phyloP scores from a whole-genome alignment of 2,888 invertebrate genomes.

The Enoplolaimus lenunculus region DNA sequence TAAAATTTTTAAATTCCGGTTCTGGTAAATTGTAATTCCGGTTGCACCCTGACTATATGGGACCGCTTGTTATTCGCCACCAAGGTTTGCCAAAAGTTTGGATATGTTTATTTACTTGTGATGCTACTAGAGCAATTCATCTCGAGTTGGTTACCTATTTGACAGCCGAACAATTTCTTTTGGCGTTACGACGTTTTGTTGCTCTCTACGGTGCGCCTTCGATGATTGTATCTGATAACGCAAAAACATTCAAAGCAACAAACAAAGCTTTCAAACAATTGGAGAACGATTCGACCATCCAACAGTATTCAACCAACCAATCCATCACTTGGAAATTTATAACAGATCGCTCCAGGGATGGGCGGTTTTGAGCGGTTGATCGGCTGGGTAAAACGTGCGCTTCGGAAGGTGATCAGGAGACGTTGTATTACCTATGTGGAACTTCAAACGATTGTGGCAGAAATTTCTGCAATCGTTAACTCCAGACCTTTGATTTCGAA shows the following conservation, averaged over 20 bases:
- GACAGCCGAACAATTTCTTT: constrained; percentile 34
- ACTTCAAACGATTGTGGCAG: too few species aligned
- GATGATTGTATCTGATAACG: constrained; percentile 41
- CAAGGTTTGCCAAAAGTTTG: constrained; percentile 31
- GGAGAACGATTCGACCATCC: neutral
- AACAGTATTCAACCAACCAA: neutral
- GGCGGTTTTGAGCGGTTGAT: neutral
- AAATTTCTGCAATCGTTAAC: too few species aligned
- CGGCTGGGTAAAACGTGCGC: neutral
- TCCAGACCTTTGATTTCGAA: too few species aligned
- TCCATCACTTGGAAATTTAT: neutral
- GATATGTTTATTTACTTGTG: constrained; percentile 42
- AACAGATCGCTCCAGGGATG: neutral
- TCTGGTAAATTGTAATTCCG: too few species aligned
- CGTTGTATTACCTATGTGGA: too few species aligned
- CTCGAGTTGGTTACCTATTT: constrained; percentile 38
- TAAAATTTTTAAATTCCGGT: too few species aligned
- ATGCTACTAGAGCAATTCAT: constrained; percentile 39
- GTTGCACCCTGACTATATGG: too few species aligned
- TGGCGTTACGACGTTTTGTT: constrained; percentile 36
- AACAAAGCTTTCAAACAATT: neutral
- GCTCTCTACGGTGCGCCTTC: constrained; percentile 34
- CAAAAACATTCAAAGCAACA: constrained; percentile 39
- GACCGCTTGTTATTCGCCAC: too few species aligned
- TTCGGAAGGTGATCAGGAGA: neutral